These are phyloP conservation scores for Amblyjoppa proteus DNA, from an alignment of 2,888 invertebrate genomes.

Conservation along the genomic window DNA sequence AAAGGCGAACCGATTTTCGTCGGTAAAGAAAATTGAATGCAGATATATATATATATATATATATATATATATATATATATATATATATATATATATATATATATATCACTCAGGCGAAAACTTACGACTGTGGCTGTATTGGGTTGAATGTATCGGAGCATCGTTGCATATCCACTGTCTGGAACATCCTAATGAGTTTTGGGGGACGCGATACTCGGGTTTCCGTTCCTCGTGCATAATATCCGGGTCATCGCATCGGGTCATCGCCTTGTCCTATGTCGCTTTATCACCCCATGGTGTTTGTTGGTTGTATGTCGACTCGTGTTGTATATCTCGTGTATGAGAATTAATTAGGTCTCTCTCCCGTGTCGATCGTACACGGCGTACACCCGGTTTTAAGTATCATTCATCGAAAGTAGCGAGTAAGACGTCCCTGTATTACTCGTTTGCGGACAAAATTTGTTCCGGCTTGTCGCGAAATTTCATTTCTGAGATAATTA, in stretches of 20 bases:
- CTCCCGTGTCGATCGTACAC: constrained; percentile 7
- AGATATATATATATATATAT: neutral
- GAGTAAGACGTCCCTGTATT: constrained; percentile 47
- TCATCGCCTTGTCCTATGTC: constrained; percentile 35
- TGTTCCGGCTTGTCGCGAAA: constrained; percentile 37
- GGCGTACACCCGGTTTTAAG: constrained; percentile 24
- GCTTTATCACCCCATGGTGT: constrained; percentile 38
- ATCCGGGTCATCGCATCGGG: constrained; percentile 24
- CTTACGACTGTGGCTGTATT: constrained; percentile 53
- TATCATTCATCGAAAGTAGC: constrained; percentile 49
- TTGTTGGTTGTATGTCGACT: constrained; percentile 42
- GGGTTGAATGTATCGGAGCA: constrained; percentile 41
- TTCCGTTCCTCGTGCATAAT: constrained; percentile 26
- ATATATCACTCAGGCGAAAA: constrained; percentile 24
- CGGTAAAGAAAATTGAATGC: constrained; percentile 20
- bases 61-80: neutral
- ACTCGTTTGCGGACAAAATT: constrained; percentile 16
- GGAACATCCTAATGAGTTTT: constrained; percentile 84
- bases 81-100: neutral
- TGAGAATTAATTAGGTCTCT: constrained; percentile 8
- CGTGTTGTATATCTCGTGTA: constrained; percentile 14
- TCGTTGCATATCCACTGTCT: constrained; percentile 80
- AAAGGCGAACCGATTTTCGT: constrained; percentile 21
- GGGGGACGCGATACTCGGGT: constrained; percentile 37
- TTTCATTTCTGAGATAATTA: constrained; percentile 41